Percentiles rank a stretch among this genome's conserved stretches.
Conservation (phyloP, 2,113 vertebrate species). For the Lynx canadensis region DNA sequence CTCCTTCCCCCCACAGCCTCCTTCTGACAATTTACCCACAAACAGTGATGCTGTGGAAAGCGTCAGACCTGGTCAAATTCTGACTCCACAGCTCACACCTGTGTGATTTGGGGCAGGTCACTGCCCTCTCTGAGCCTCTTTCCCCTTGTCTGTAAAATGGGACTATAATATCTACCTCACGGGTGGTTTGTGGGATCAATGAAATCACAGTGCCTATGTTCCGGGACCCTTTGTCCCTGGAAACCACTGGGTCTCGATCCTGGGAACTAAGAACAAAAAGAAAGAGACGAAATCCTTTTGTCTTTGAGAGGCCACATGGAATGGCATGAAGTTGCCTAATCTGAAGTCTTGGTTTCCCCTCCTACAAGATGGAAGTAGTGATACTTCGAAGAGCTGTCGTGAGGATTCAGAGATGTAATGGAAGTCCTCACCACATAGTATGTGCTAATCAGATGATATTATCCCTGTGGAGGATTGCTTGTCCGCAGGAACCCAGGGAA, state of each 20-base stretch:
- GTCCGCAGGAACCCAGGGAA: not conserved
- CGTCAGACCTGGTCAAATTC: not conserved
- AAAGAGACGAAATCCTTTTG: not conserved
- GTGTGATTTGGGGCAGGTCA: not conserved
- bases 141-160: not conserved
- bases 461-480: not conserved
- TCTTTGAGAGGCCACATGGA: not conserved
- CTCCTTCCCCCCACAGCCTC: not conserved
- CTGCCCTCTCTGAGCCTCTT: not conserved
- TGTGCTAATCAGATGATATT: not conserved
- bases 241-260: not conserved
- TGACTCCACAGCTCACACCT: not conserved
- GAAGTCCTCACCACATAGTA: not conserved
- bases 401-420: not conserved
- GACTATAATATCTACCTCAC: not conserved
- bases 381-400: not conserved
- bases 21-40: not conserved
- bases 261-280: not conserved
- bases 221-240: not conserved
- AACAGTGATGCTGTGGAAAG: not conserved
- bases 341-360: not conserved
- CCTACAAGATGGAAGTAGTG: not conserved
- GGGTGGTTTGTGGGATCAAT: not conserved
- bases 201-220: not conserved
- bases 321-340: not conserved